Percentiles rank a stretch among this genome's conserved stretches.
Conservation (phyloP, 2,888 invertebrate species). For the Protonemura montana region DNA sequence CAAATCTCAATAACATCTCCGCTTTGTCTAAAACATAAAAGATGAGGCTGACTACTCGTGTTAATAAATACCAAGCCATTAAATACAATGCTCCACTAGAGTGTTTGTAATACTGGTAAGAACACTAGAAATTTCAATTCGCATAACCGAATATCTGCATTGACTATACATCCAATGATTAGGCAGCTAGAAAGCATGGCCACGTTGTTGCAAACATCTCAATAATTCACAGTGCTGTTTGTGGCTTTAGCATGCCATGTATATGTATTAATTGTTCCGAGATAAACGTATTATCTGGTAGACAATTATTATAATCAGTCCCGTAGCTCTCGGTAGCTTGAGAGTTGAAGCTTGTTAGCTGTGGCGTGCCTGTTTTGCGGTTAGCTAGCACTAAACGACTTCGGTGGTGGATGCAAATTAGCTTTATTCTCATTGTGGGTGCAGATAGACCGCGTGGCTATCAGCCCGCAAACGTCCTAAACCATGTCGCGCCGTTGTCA, state of each 20-base stretch:
- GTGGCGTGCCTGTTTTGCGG: not conserved
- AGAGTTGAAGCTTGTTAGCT: not conserved
- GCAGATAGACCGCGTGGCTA: not conserved
- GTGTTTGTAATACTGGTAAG: not conserved
- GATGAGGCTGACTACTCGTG: not conserved
- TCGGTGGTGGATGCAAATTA: not conserved
- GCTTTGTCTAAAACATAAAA: not conserved
- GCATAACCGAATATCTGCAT: not conserved
- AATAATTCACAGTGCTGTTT: not conserved
- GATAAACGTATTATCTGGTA: constrained; percentile 7
- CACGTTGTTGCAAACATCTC: not conserved
- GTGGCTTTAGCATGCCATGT: not conserved
- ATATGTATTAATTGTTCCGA: not conserved
- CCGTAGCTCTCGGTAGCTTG: not conserved
- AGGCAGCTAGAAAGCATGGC: not conserved
- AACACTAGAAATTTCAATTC: not conserved
- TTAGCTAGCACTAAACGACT: not conserved
- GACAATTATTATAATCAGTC: constrained; percentile 12
- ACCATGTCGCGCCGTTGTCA: not conserved
- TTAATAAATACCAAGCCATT: not conserved
- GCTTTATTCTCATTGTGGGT: constrained; percentile 1
- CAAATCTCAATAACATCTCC: not conserved
- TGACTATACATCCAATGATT: not conserved
- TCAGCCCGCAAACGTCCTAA: not conserved
- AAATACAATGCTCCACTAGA: not conserved